Evolutionary conservation across 2,797 vertebrate genomes (phyloP).

Genomic region (Pitangus sulphuratus): DNA sequence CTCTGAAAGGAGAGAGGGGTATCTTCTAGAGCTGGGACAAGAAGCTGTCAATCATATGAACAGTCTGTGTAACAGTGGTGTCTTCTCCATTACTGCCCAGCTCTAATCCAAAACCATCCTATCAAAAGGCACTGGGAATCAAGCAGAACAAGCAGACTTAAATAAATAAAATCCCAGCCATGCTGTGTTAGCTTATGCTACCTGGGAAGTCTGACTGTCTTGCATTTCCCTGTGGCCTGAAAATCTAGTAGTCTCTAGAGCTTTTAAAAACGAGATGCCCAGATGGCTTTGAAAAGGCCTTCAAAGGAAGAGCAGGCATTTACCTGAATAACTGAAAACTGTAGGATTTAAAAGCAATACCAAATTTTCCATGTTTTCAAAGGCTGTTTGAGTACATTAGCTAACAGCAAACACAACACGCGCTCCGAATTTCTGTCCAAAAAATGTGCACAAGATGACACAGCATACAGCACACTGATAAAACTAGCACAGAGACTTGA

Average conservation of each 20-base stretch:
- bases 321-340: neutral
- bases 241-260: neutral
- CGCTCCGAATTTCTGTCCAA: neutral
- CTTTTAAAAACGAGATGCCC: neutral
- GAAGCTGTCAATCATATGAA: neutral
- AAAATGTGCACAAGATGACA: fast-evolving
- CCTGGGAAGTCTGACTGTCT: neutral
- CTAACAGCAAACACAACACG: neutral
- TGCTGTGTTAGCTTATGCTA: neutral
- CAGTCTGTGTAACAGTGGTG: neutral
- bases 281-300: neutral
- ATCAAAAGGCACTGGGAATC: neutral
- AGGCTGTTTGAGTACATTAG: neutral
- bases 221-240: neutral
- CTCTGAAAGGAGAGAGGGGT: neutral
- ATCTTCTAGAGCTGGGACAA: neutral
- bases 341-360: neutral
- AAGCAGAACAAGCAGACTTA: neutral
- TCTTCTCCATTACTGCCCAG: neutral
- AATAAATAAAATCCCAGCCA: neutral
- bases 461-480: neutral
- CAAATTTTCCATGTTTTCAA: neutral
- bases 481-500: neutral
- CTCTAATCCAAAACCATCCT: neutral
- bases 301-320: neutral